phyloP scores from a whole-genome alignment of 2,113 vertebrate genomes.

The Petaurus breviceps region DNA sequence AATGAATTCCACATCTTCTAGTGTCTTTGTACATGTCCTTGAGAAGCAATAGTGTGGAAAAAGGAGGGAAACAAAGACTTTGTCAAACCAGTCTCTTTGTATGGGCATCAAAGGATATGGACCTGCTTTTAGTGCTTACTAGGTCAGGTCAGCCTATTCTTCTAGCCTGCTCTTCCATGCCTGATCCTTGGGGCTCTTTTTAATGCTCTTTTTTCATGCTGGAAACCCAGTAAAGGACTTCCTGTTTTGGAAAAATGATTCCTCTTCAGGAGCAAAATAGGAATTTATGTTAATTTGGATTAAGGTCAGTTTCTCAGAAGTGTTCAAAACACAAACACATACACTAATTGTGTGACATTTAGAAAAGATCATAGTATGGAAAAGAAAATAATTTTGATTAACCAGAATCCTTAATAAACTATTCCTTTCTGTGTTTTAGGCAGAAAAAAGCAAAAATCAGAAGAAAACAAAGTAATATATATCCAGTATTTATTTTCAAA shows the following conservation, averaged over 20 bases:
- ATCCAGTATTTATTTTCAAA: background rate
- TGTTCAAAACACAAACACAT: background rate
- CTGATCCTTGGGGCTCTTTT: background rate
- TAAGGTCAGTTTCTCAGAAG: background rate
- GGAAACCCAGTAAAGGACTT: background rate
- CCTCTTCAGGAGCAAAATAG: background rate
- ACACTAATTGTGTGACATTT: background rate
- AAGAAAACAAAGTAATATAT: background rate
- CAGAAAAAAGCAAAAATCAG: background rate
- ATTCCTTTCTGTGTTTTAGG: background rate
- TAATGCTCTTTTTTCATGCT: background rate
- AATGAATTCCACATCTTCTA: background rate
- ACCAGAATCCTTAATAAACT: background rate
- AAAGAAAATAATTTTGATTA: background rate
- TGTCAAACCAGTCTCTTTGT: background rate
- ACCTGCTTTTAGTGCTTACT: background rate
- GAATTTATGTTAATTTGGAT: background rate
- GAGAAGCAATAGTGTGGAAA: background rate
- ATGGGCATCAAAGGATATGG: background rate
- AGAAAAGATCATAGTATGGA: background rate
- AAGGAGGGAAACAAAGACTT: background rate
- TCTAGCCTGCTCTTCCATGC: background rate
- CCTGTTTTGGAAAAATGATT: slow-evolving; percentile 11
- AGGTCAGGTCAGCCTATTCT: background rate
- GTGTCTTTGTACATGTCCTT: background rate